Evolutionary conservation across 2,797 vertebrate species (phyloP), one percentile per base, ranked within the genome.

Genomic region (Hydrocynus forskahlii): DNA sequence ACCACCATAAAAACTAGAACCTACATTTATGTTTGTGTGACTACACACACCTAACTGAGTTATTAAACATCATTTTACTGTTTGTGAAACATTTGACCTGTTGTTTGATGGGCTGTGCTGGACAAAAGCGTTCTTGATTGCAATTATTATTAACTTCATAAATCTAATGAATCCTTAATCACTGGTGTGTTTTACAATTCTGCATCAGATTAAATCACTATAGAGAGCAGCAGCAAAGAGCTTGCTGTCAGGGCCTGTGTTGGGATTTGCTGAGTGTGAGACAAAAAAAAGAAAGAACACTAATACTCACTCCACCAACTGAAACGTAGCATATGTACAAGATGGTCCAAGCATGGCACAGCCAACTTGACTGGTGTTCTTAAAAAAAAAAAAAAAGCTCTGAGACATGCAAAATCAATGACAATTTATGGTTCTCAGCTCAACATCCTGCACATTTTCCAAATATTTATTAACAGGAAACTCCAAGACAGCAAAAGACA

Each of bases 301-400:
- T 45, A 52, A 48, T 69, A 97, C 97, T 97, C 93, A 99, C 98
- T 97, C 96, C 73, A 97, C 92, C 89, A 99, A 94, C 88, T 99
- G 97, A 89, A 88, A 99, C 23, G 98, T 98, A 57, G 97, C 96
- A 0, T 94, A 99, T 4, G 97, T 97, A 84, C 98, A 99, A 0
- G 95, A 95, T 0, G 97, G 97, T 2, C 98, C 98, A 83, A 99
- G 89, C 90, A 99, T 94, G 63, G 92, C 92, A 79, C 97, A 99
- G 52, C 98, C 98, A 0, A 92, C 40, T 1, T 90, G 83, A 14
- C 29, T 73, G 0, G 52, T 75, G 29, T 48, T 86, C 93, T 95
- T 8, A 7, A 3, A 62, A 12, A 55, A 64, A 13, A 25, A 19
- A 14, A 19, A 66, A 17, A 68, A 78, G 55, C 13, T 29, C 5